Percentiles rank a stretch among this genome's conserved stretches.
Evolutionary conservation across 2,797 vertebrate genomes (phyloP).

Genomic region (Hippocampus kuda): DNA sequence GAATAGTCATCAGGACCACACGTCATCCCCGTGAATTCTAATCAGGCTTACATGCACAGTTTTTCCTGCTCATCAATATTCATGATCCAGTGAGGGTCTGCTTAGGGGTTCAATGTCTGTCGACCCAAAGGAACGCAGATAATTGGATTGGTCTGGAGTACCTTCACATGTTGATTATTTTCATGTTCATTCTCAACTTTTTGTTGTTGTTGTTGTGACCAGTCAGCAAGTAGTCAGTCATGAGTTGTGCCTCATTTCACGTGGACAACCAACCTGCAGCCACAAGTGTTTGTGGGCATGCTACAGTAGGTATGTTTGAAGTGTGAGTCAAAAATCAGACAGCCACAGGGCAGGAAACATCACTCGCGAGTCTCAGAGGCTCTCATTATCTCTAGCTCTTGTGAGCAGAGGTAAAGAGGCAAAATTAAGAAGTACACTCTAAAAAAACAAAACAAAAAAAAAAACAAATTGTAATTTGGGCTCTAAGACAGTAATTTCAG

Average conservation of each 20-base stretch:
- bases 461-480: too few species aligned
- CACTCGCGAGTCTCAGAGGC: too few species aligned
- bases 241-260: not conserved
- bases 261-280: too few species aligned
- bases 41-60: constrained; percentile 41
- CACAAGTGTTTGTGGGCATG: too few species aligned
- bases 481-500: too few species aligned
- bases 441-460: too few species aligned
- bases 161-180: not conserved
- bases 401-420: too few species aligned
- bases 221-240: not conserved
- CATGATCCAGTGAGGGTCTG: constrained; percentile 34
- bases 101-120: constrained; percentile 20
- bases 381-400: too few species aligned
- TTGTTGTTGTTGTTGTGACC: not conserved
- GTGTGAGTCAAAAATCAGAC: too few species aligned
- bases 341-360: too few species aligned
- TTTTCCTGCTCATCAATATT: constrained; percentile 55
- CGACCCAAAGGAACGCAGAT: constrained; percentile 17
- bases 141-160: not conserved
- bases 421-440: too few species aligned
- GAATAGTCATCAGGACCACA: constrained; percentile 53
- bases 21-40: constrained; percentile 55
- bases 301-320: too few species aligned
- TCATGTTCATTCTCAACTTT: not conserved